phyloP scores from a whole-genome alignment of 2,113 vertebrate genomes.

The Pachypanchax playfairii region DNA sequence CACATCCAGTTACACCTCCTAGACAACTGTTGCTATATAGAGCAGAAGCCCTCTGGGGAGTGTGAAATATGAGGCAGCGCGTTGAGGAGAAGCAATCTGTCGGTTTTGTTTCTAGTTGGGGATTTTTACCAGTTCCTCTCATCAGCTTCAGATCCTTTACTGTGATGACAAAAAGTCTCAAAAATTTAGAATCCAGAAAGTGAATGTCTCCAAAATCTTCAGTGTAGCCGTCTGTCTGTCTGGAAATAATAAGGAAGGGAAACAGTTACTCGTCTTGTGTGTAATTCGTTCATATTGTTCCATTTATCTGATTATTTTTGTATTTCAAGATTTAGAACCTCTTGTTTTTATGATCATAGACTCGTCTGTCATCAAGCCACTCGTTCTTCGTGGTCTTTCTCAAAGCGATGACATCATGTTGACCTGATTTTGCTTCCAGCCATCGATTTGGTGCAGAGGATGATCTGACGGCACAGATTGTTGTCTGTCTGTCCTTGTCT shows the following conservation, averaged over 20 bases:
- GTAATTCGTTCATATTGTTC: not conserved
- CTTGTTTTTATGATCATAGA: too few relatives aligned
- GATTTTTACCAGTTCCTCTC: constrained; percentile 39
- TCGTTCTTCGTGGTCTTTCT: too few relatives aligned
- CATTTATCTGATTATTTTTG: too few relatives aligned
- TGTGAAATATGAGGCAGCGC: constrained; percentile 43
- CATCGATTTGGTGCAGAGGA: not conserved
- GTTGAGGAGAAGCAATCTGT: constrained; percentile 24
- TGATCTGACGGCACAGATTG: constrained; percentile 4
- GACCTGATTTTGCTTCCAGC: not conserved
- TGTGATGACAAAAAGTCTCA: constrained; percentile 10
- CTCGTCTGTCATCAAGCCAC: too few relatives aligned
- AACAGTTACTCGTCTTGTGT: not conserved
- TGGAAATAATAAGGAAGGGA: constrained; percentile 54
- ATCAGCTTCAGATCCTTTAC: not conserved
- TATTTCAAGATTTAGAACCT: too few relatives aligned
- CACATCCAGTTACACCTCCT: constrained; percentile 13
- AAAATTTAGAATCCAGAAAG: constrained; percentile 59
- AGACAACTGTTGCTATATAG: constrained; percentile 26
- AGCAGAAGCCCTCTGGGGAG: constrained; percentile 42
- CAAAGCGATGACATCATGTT: too few relatives aligned
- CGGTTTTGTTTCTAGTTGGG: constrained; percentile 11
- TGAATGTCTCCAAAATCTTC: constrained; percentile 20
- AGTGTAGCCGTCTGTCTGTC: constrained; percentile 30
- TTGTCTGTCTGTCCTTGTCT: constrained; percentile 4